Evolutionary conservation across 2,113 vertebrate genomes (phyloP).

Genomic region (Carassius gibelio): DNA sequence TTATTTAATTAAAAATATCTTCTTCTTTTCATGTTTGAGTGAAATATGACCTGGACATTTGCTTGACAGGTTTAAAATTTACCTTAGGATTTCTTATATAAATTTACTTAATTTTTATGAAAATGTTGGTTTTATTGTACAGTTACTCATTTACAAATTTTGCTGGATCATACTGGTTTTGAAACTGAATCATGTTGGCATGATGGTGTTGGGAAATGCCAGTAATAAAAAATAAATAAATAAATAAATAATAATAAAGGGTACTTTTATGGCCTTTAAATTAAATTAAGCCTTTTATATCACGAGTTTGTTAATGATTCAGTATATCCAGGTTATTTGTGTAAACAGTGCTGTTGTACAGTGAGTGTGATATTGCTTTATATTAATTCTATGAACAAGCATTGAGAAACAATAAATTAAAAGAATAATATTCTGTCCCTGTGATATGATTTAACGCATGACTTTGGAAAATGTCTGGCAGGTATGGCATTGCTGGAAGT

Average conservation of each 20-base stretch:
- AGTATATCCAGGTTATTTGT: not conserved
- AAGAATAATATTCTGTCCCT: not conserved
- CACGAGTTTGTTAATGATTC: not conserved
- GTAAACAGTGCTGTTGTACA: not conserved
- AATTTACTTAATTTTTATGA: too few species aligned
- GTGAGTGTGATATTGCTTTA: not conserved
- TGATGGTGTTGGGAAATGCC: not conserved
- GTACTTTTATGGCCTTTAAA: too few species aligned
- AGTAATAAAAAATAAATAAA: not conserved
- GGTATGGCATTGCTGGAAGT: constrained; percentile 92
- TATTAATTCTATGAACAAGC: not conserved
- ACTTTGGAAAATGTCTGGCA: constrained; percentile 56
- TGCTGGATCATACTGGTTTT: not conserved
- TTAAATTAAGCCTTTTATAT: not conserved
- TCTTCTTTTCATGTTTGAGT: not conserved
- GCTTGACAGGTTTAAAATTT: not conserved
- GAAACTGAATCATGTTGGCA: not conserved
- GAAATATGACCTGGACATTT: not conserved
- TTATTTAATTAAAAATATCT: not conserved
- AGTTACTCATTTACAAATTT: not conserved
- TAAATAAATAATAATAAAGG: too few species aligned
- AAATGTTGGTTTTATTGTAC: not conserved
- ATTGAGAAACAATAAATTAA: not conserved
- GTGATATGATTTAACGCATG: not conserved
- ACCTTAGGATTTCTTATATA: too few species aligned